Evolutionary conservation across 2,888 invertebrate genomes (phyloP).

Genomic region (Oscheius sp.): DNA sequence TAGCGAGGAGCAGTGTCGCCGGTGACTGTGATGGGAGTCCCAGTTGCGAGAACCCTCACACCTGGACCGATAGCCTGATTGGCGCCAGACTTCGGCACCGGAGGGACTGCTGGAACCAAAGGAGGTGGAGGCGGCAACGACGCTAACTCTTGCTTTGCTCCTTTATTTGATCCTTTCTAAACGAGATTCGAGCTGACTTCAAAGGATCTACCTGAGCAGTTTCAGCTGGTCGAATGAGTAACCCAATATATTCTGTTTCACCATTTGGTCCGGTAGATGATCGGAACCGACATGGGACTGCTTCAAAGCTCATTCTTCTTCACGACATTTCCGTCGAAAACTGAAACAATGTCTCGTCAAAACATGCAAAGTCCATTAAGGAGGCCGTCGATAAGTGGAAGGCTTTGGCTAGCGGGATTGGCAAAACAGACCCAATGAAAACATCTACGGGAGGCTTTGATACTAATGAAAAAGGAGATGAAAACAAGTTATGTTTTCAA

Average conservation of each 20-base stretch:
- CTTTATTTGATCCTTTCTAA: not conserved
- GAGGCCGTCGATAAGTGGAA: too few relatives aligned
- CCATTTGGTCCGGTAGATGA: slow-evolving; percentile 29
- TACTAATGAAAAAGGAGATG: too few relatives aligned
- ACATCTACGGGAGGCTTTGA: too few relatives aligned
- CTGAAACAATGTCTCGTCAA: not conserved
- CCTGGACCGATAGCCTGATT: not conserved
- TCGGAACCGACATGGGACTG: slow-evolving; percentile 55
- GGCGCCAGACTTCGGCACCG: not conserved
- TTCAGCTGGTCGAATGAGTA: slow-evolving; percentile 36
- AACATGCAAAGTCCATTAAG: too few relatives aligned
- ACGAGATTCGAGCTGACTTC: too few relatives aligned
- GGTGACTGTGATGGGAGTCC: slow-evolving; percentile 25
- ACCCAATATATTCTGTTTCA: slow-evolving; percentile 31
- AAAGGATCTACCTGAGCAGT: not conserved
- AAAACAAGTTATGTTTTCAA: too few relatives aligned
- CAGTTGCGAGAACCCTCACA: slow-evolving; percentile 10
- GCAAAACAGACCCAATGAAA: too few relatives aligned
- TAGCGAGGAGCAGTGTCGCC: slow-evolving; percentile 27
- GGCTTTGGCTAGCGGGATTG: too few relatives aligned
- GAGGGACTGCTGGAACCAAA: not conserved
- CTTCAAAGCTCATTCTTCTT: slow-evolving; percentile 72
- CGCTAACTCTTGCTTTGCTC: not conserved
- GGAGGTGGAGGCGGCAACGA: not conserved
- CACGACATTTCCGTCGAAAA: not conserved